phyloP scores from a whole-genome alignment of 2,888 invertebrate genomes.

The Megamerina dolium region DNA sequence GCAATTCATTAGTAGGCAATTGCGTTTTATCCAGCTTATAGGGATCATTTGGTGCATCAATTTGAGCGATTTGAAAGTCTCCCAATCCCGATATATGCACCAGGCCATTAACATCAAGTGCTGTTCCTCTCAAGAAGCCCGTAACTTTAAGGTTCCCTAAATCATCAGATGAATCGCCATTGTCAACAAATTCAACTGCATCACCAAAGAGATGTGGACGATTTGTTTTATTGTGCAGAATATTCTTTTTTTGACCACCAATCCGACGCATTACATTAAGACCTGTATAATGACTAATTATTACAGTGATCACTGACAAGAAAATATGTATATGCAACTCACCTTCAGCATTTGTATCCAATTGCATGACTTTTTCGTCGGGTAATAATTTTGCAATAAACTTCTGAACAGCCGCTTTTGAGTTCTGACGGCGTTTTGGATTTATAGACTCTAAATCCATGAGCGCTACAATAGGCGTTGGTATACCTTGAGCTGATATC shows the following conservation, averaged over 20 bases:
- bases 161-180: conserved; percentile 41
- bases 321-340: no score
- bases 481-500: conserved; percentile 73
- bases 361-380: conserved; percentile 70
- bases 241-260: conserved; percentile 74
- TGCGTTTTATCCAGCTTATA: conserved; percentile 55
- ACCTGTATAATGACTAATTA: conserved; percentile 11
- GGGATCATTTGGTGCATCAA: conserved; percentile 67
- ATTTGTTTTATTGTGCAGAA: conserved; percentile 67
- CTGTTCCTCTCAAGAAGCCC: conserved; percentile 80
- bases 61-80: conserved; percentile 83
- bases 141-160: conserved; percentile 70
- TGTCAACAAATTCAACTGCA: conserved; percentile 60
- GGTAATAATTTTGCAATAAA: conserved; percentile 68
- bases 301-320: no score
- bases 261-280: conserved; percentile 68
- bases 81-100: conserved; percentile 90
- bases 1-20: conserved; percentile 34
- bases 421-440: conserved; percentile 63
- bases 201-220: conserved; percentile 83
- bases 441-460: conserved; percentile 70
- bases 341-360: conserved; percentile 72
- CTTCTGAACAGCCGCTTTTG: conserved; percentile 42
- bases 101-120: conserved; percentile 79
- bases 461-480: conserved; percentile 69